phyloP scores from a whole-genome alignment of 30 jellyfish, hydroid and myxozoan genomes.

The Cassiopea andromeda region DNA sequence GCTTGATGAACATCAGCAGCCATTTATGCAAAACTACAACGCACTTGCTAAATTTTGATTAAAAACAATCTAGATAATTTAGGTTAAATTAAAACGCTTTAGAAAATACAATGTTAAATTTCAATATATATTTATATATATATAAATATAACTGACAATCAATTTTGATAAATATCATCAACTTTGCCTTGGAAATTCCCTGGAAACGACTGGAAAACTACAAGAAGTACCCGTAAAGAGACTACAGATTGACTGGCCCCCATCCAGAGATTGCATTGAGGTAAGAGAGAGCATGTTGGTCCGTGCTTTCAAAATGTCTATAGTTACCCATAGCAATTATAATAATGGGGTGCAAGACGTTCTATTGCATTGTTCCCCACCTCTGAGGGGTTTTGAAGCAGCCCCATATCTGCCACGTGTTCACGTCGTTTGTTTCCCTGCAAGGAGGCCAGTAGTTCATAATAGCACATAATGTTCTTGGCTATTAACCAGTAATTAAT shows the following conservation, averaged over 20 bases:
- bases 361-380: no score
- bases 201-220: slow-evolving; percentile 9
- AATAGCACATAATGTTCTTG: not conserved
- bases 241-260: not conserved
- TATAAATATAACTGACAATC: slow-evolving; percentile 42
- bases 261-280: not conserved
- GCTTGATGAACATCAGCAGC: not conserved
- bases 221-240: not conserved
- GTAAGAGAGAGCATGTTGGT: not conserved
- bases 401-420: not conserved
- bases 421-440: not conserved
- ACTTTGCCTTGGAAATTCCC: not conserved
- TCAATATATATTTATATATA: not conserved
- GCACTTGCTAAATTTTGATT: not conserved
- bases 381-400: not conserved
- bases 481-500: not conserved
- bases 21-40: slow-evolving; percentile 7
- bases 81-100: slow-evolving; percentile 18
- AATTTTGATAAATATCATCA: slow-evolving; percentile 32
- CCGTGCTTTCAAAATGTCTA: no score
- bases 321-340: no score
- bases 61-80: slow-evolving; percentile 11
- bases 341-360: no score
- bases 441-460: not conserved
- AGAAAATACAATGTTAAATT: slow-evolving; percentile 12